A percentile compares a stretch with the other conserved stretches of the same genome.
Evolutionary conservation across 2,888 invertebrate species (phyloP).

Genomic region (Oscheius sp.): DNA sequence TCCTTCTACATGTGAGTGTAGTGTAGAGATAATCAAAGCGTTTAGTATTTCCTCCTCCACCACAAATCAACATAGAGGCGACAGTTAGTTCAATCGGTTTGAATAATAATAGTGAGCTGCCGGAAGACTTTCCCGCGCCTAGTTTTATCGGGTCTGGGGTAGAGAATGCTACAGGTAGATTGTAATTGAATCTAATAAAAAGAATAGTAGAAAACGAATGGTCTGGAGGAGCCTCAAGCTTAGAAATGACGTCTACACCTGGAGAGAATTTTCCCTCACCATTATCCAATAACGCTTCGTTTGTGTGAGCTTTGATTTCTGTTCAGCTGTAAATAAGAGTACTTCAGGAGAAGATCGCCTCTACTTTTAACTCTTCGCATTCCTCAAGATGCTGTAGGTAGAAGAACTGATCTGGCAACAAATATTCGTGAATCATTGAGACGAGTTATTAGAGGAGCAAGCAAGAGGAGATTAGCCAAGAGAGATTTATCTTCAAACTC

Average conservation of each 20-base stretch:
- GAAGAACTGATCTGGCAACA: neutral
- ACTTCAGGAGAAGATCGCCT: constrained; percentile 12
- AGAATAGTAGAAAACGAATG: neutral
- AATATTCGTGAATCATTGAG: neutral
- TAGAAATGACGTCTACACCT: no score
- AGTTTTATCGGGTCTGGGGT: neutral
- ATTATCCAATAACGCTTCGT: neutral
- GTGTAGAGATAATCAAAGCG: neutral
- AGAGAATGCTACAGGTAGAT: neutral
- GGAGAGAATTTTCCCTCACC: no score
- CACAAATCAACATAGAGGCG: neutral
- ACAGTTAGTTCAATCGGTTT: neutral
- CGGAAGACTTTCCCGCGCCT: neutral
- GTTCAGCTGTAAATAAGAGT: neutral
- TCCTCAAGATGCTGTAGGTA: neutral
- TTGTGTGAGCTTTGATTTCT: neutral
- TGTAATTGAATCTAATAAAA: neutral
- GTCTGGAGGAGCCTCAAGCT: constrained; percentile 5
- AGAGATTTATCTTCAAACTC: neutral
- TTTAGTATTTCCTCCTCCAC: constrained; percentile 5
- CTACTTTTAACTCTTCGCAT: constrained; percentile 2
- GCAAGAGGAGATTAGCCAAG: neutral
- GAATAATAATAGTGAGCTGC: neutral
- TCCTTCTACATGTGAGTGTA: constrained; percentile 8
- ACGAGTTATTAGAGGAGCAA: neutral